These are phyloP conservation scores for Acronicta psi DNA, from an alignment of 2,888 invertebrate genomes.

Conservation along the genomic window DNA sequence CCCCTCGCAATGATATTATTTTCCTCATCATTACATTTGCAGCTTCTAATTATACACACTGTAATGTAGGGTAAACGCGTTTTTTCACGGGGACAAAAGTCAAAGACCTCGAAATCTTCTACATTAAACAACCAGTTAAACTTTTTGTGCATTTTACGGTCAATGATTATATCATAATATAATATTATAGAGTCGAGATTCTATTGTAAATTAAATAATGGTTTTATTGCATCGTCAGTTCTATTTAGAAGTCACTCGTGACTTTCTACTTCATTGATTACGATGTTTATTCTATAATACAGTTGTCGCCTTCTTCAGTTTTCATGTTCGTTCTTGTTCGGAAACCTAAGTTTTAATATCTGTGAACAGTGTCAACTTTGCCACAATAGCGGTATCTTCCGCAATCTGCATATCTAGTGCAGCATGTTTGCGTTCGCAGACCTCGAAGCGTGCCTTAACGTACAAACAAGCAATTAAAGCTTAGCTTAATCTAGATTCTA, in stretches of 20 bases:
- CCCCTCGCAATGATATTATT: neutral
- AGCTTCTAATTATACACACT: neutral
- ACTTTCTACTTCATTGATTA: conserved; percentile 1
- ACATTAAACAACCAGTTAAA: conserved; percentile 13
- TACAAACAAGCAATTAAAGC: conserved; percentile 29
- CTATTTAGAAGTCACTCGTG: conserved; percentile 6
- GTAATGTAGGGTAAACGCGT: conserved; percentile 12
- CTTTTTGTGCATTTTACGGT: conserved; percentile 32
- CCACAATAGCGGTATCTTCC: conserved; percentile 16
- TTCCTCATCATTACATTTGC: neutral
- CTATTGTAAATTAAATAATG: conserved; percentile 23
- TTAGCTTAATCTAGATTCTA: conserved; percentile 20
- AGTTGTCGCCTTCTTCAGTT: neutral
- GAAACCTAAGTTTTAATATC: conserved; percentile 13
- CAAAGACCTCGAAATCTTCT: conserved; percentile 28
- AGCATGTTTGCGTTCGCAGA: conserved; percentile 29
- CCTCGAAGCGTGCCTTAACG: conserved; percentile 25
- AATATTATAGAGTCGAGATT: neutral
- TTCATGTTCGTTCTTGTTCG: neutral
- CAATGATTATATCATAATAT: conserved; percentile 16
- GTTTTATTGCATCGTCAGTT: conserved; percentile 5
- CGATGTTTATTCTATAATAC: neutral
- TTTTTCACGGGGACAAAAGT: conserved; percentile 7
- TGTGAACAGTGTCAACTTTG: neutral
- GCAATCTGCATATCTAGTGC: conserved; percentile 25